Evolutionary conservation across 1,140 invertebrate genomes (phyloP).

Genomic region (Listronotus oregonensis): DNA sequence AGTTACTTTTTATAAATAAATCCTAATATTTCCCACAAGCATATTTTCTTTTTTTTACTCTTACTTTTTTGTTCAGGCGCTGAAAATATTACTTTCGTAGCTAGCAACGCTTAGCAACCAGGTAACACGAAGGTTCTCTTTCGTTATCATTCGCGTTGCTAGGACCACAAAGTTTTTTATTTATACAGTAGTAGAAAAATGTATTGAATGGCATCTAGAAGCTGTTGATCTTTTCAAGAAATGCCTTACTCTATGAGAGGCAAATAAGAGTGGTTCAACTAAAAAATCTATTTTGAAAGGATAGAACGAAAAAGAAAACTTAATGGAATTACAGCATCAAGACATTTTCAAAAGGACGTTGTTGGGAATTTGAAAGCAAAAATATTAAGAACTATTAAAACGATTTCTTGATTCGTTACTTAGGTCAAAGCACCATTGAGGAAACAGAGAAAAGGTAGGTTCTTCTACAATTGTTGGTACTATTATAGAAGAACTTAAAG

Average conservation of each 20-base stretch:
- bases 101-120: too few relatives aligned
- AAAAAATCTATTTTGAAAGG: conserved; percentile 39
- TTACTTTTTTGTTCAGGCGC: too few relatives aligned
- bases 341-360: conserved; percentile 23
- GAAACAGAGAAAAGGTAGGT: conserved; percentile 22
- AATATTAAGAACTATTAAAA: conserved; percentile 43
- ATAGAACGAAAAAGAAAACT: conserved; percentile 25
- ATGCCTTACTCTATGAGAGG: conserved; percentile 15
- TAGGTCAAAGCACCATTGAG: conserved; percentile 33
- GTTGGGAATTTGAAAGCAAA: conserved; percentile 37
- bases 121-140: too few relatives aligned
- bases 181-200: too few relatives aligned
- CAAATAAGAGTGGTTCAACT: conserved; percentile 42
- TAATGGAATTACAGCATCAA: conserved; percentile 14
- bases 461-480: conserved; percentile 30
- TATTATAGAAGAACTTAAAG: conserved; percentile 45
- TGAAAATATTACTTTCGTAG: too few relatives aligned
- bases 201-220: conserved; percentile 43
- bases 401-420: conserved; percentile 45
- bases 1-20: too few relatives aligned
- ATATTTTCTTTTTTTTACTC: too few relatives aligned
- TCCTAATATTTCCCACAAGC: too few relatives aligned
- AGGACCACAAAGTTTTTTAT: too few relatives aligned
- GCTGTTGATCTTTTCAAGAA: conserved; percentile 34
- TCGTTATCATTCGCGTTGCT: too few relatives aligned